These are phyloP conservation scores for Ornithoptera alexandrae DNA, from an alignment of 2,888 invertebrate genomes.

Conservation along the genomic window DNA sequence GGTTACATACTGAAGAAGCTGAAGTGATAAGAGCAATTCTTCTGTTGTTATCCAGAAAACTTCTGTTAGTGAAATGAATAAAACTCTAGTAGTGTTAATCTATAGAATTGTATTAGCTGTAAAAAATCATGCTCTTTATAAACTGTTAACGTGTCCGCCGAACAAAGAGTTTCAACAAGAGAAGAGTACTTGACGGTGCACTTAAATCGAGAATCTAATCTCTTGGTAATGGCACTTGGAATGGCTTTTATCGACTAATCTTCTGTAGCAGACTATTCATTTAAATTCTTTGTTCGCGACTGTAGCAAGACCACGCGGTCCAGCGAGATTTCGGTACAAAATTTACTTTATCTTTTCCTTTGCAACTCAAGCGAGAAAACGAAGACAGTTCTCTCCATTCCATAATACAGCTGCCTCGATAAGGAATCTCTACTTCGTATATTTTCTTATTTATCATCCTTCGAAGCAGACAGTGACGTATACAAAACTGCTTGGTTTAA, in stretches of 20 bases:
- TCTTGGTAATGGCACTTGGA: slow-evolving; percentile 20
- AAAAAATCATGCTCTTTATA: background rate
- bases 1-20: no score
- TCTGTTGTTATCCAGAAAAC: no score
- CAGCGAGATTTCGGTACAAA: background rate
- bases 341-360: background rate
- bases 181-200: slow-evolving; percentile 19
- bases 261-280: slow-evolving; percentile 24
- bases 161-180: slow-evolving; percentile 10
- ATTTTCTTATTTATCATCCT: no score
- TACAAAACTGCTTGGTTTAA: no score
- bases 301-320: background rate
- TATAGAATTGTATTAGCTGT: background rate
- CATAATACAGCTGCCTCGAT: no score
- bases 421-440: no score
- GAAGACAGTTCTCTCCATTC: no score
- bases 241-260: slow-evolving; percentile 24
- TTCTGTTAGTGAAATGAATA: background rate
- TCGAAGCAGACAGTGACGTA: no score
- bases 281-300: slow-evolving; percentile 17
- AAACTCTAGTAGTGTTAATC: background rate
- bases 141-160: slow-evolving; percentile 8
- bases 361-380: no score
- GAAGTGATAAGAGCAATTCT: no score
- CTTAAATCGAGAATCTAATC: slow-evolving; percentile 24